Evolutionary conservation across 2,113 vertebrate species (phyloP), one percentile per base, ranked within the genome.

Genomic region (Ailuropoda melanoleuca): DNA sequence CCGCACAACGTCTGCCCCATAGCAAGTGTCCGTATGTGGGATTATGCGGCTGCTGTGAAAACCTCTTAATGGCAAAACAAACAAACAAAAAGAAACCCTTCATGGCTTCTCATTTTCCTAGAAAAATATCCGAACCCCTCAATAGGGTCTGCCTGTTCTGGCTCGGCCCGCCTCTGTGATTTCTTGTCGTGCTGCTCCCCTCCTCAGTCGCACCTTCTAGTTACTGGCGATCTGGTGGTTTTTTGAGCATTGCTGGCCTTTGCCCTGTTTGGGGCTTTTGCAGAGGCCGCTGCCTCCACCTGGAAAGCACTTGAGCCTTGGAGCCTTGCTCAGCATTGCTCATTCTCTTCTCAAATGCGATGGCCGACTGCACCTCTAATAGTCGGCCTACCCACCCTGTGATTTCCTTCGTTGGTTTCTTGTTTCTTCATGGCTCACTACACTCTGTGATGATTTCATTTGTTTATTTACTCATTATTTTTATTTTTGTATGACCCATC

Each of bases 401-500:
- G 29, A 34, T 74, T 80, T 77, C 31, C 53, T 82, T 55, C 72
- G 4, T 72, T n/a, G 9, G 21, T 29, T 82, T 88, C 62, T 81
- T 88, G 23, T 70, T 60, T 84, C 31, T 64, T 68, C 21, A 31
- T 21, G 48, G 23, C 37, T 81, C 85, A 19, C 37, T 64, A 31
- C 34, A n/a, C 8, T 68, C 7, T 23, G 48, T 4, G 3, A 31
- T 70, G 4, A 21, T 78, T 85, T 14, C 21, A 26, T 29, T 56
- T 58, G 13, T 72, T 84, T 93, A 37, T 64, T 91, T 84, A 14
- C 21, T 95, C 58, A 43, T 17, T 89, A 15, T 23, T 80, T 93
- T 70, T 87, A 24, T 70, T 64, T 84, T 81, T 91, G 14, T 64
- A 50, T 62, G 13, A 89, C 29, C 78, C 2, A 3, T 68, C n/a